phyloP scores from a whole-genome alignment of 2,113 vertebrate genomes.

The Crotalus horridus region DNA sequence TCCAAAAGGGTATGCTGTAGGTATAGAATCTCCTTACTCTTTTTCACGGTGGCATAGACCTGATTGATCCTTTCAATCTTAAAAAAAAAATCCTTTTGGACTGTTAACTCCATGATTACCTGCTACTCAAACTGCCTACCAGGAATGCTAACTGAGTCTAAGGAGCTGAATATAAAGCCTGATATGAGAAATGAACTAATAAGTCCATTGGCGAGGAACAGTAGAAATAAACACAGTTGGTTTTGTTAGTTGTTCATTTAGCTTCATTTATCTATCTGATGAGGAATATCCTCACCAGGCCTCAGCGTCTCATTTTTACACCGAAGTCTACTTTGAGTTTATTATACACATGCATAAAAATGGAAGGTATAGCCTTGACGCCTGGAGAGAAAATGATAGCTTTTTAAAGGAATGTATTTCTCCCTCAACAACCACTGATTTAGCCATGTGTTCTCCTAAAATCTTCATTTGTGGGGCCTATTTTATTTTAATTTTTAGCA shows the following conservation, averaged over 20 bases:
- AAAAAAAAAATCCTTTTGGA: neutral
- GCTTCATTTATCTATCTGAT: neutral
- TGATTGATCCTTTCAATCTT: neutral
- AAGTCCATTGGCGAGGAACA: neutral
- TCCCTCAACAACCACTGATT: neutral
- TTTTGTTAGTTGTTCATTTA: neutral
- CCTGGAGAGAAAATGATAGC: neutral
- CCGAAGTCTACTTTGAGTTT: neutral
- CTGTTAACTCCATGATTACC: neutral
- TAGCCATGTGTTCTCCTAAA: slow-evolving; percentile 17
- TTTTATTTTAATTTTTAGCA: slow-evolving; percentile 49
- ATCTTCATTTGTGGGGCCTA: slow-evolving; percentile 22
- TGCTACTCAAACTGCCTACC: neutral
- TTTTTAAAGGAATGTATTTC: neutral
- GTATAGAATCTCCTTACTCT: neutral
- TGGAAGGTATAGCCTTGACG: neutral
- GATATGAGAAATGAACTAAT: neutral
- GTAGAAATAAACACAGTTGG: neutral
- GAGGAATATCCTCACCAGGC: neutral
- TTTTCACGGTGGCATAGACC: neutral
- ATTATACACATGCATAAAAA: neutral
- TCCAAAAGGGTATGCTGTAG: neutral
- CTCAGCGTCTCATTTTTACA: neutral
- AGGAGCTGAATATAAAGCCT: neutral
- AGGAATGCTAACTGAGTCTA: neutral